phyloP scores from a whole-genome alignment of 2,113 vertebrate species.

The Sporophila hypoxantha region DNA sequence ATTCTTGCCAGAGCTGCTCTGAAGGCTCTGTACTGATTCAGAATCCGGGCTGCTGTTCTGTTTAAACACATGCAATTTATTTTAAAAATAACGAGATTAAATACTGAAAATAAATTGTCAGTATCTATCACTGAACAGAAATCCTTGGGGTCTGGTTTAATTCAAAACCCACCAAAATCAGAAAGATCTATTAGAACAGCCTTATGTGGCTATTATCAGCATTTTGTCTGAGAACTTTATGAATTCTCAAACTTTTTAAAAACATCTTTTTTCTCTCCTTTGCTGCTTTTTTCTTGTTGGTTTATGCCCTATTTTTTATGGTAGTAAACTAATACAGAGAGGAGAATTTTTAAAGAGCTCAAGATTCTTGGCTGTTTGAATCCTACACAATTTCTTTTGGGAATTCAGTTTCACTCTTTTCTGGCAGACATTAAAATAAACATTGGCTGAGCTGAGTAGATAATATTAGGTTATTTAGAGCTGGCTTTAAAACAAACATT shows the following conservation, averaged over 20 bases:
- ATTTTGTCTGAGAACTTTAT: background rate
- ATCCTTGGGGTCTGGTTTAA: background rate
- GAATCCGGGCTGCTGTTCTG: background rate
- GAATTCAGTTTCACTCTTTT: background rate
- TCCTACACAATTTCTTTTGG: background rate
- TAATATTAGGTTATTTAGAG: background rate
- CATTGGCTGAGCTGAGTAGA: background rate
- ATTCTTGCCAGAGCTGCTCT: background rate
- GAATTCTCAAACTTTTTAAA: background rate
- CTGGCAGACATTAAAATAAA: background rate
- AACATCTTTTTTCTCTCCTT: accelerated
- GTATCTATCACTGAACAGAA: background rate
- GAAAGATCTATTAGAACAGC: background rate
- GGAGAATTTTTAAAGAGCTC: background rate
- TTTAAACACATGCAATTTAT: background rate
- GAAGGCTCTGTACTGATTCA: background rate
- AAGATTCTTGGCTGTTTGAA: background rate
- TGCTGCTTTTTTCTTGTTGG: background rate
- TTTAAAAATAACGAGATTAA: background rate
- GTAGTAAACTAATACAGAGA: background rate
- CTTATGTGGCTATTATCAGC: background rate
- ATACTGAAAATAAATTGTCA: background rate
- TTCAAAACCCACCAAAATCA: background rate
- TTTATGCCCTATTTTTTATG: background rate
- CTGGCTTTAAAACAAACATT: background rate